Evolutionary conservation across 2,113 vertebrate species (phyloP).

Genomic region (Anser brachyrhynchus): DNA sequence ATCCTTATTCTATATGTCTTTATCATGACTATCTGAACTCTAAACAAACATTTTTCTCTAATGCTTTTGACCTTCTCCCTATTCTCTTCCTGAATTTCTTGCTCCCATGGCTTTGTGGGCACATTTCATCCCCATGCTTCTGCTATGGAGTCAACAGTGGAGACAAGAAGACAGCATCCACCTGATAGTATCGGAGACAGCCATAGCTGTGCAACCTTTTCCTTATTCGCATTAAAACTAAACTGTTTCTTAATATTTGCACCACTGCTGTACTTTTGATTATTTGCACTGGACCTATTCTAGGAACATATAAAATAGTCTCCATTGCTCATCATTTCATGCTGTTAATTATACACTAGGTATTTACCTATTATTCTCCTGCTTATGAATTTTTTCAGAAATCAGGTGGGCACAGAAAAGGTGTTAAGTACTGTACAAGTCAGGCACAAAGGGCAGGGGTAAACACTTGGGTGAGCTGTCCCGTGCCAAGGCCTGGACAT

Average conservation of each 20-base stretch:
- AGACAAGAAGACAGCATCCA: neutral
- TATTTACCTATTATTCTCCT: neutral
- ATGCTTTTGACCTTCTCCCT: neutral
- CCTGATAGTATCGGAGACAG: neutral
- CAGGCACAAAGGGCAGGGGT: neutral
- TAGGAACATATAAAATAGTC: neutral
- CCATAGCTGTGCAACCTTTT: neutral
- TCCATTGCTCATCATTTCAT: neutral
- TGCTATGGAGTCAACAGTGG: neutral
- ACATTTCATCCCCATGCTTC: neutral
- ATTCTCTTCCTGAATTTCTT: neutral
- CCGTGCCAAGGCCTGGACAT: neutral
- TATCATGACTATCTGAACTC: neutral
- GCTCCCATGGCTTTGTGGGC: fast-evolving
- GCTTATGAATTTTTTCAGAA: neutral
- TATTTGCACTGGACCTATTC: neutral
- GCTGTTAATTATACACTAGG: neutral
- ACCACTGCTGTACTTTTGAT: neutral
- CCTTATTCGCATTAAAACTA: neutral
- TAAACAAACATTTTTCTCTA: neutral
- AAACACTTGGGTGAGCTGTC: neutral
- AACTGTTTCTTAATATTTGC: neutral
- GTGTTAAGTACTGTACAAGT: fast-evolving
- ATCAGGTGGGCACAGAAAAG: neutral
- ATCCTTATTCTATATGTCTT: neutral